These are phyloP conservation scores for Sapayoa aenigma DNA, from an alignment of 2,113 vertebrate species.

Conservation along the genomic window DNA sequence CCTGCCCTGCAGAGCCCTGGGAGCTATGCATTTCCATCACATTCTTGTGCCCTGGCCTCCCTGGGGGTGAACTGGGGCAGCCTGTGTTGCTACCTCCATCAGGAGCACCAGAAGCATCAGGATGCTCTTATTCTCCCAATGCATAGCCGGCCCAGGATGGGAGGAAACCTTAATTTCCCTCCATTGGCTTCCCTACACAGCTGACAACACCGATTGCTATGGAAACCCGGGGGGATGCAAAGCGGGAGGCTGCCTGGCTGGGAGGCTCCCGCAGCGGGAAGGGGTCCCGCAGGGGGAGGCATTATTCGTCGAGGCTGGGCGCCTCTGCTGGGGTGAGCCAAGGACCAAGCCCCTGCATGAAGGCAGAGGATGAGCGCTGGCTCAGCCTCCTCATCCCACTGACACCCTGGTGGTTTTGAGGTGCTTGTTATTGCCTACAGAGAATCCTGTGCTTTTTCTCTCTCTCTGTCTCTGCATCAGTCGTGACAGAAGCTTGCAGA, in stretches of 20 bases:
- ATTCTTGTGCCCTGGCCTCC: not conserved
- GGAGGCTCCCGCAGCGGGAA: not conserved
- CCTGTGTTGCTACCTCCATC: not conserved
- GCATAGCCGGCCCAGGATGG: not conserved
- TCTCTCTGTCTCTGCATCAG: slow-evolving; percentile 13
- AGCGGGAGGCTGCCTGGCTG: not conserved
- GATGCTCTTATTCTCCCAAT: not conserved
- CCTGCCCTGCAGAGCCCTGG: not conserved
- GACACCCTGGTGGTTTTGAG: not conserved
- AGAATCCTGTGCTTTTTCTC: not conserved
- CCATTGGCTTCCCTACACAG: not conserved
- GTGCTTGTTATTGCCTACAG: not conserved
- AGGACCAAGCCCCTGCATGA: rapidly evolving
- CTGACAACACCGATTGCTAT: slow-evolving; percentile 37
- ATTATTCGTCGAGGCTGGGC: not conserved
- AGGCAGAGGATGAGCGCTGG: not conserved
- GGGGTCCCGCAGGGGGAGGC: not conserved
- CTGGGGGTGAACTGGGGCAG: not conserved
- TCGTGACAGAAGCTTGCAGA: not conserved
- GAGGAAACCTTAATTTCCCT: not conserved
- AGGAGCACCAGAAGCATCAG: not conserved
- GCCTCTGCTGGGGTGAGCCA: not conserved
- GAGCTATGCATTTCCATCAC: not conserved
- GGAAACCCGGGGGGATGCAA: not conserved
- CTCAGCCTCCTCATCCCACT: not conserved